Percentiles rank a stretch among this genome's conserved stretches.
These are phyloP conservation scores for Andrena praecox DNA, from an alignment of 2,888 invertebrate genomes.

Conservation along the genomic window DNA sequence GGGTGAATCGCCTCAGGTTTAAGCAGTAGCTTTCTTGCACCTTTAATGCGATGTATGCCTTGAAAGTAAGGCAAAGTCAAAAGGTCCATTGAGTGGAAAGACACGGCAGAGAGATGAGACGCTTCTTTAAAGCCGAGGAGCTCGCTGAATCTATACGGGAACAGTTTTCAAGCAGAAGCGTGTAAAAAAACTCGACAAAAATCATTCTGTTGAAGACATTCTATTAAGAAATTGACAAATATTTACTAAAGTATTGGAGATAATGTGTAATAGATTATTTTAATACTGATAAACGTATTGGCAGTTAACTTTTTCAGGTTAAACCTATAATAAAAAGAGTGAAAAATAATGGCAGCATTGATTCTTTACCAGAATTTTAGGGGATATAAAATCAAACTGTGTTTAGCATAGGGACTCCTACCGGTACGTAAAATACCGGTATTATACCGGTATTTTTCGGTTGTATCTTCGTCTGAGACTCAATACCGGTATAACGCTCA, in stretches of 20 bases:
- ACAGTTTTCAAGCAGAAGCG: constrained; percentile 15
- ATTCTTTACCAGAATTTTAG: background rate
- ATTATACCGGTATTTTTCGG: no score
- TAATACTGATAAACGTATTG: background rate
- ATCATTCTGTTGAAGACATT: background rate
- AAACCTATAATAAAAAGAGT: background rate
- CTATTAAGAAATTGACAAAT: background rate
- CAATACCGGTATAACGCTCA: no score
- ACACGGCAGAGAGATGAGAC: background rate
- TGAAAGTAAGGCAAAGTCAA: constrained; percentile 46
- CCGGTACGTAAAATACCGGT: no score
- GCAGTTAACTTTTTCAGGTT: background rate
- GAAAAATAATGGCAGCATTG: background rate
- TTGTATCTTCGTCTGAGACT: no score
- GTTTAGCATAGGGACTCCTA: no score
- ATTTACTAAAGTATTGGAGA: background rate
- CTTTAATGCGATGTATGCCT: constrained; percentile 13
- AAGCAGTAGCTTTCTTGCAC: constrained; percentile 19
- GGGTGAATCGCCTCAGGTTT: constrained; percentile 25
- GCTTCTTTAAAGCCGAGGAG: constrained; percentile 30
- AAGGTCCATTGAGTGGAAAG: constrained; percentile 25
- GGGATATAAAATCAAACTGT: no score
- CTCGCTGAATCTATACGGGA: constrained; percentile 8
- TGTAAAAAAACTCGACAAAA: background rate
- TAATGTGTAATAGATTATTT: background rate